Evolutionary conservation across 2,113 vertebrate species (phyloP).

Genomic region (Arvicanthis niloticus): DNA sequence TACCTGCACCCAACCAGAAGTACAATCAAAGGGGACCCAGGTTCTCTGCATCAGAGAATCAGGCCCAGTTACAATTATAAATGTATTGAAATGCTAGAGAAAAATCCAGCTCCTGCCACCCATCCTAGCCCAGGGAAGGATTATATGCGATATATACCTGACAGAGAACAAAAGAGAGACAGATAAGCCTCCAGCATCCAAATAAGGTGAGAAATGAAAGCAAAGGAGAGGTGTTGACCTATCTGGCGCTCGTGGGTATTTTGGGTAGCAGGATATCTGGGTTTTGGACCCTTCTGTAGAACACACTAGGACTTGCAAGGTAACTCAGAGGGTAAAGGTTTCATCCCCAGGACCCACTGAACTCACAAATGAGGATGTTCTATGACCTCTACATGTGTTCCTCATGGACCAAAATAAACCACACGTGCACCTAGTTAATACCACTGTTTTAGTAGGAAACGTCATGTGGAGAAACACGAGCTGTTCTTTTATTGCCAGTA

Average conservation of each 20-base stretch:
- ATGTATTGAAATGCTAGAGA: not conserved
- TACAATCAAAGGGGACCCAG: conserved; percentile 15
- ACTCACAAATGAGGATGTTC: not conserved
- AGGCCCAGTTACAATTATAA: not conserved
- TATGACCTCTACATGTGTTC: not conserved
- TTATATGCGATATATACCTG: fast-evolving
- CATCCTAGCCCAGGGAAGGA: not conserved
- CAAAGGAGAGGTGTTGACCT: not conserved
- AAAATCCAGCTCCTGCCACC: not conserved
- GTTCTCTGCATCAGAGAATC: not conserved
- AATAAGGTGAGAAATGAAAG: not conserved
- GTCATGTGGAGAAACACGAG: not conserved
- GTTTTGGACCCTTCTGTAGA: no score
- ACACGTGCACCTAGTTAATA: not conserved
- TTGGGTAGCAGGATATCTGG: no score
- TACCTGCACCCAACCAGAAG: fast-evolving
- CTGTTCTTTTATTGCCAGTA: not conserved
- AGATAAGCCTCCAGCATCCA: not conserved
- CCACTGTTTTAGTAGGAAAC: fast-evolving
- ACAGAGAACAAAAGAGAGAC: not conserved
- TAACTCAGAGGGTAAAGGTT: not conserved
- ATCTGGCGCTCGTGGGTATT: no score
- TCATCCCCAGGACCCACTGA: not conserved
- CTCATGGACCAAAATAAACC: not conserved
- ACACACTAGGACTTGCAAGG: not conserved